These are phyloP conservation scores for Biston stratarius DNA, from an alignment of 2,888 invertebrate genomes.

Conservation along the genomic window DNA sequence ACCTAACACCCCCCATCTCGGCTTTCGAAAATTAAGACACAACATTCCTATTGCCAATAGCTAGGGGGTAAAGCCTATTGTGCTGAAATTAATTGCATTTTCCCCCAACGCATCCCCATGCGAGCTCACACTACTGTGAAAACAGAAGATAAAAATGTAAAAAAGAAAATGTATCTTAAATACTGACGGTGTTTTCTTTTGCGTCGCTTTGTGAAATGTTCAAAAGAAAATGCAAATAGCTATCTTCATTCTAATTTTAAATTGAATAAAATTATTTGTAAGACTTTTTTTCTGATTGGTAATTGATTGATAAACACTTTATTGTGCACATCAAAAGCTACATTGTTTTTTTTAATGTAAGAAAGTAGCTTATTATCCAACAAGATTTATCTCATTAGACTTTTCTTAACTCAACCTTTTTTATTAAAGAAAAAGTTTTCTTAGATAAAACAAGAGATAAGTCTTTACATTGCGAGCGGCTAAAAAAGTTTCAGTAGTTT, in stretches of 20 bases:
- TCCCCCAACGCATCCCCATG: constrained; percentile 64
- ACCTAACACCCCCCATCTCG: constrained; percentile 18
- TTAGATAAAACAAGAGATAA: too few relatives aligned
- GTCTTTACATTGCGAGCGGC: too few relatives aligned
- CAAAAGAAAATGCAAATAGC: too few relatives aligned
- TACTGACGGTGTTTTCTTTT: constrained; percentile 7
- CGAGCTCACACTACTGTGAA: constrained; percentile 38
- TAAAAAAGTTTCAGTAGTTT: too few relatives aligned
- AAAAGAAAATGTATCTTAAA: not conserved
- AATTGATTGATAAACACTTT: too few relatives aligned
- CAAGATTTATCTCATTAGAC: too few relatives aligned
- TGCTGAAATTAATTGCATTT: constrained; percentile 81
- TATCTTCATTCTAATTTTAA: not conserved
- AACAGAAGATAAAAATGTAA: constrained; percentile 33
- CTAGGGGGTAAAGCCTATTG: constrained; percentile 65
- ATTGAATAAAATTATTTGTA: not conserved
- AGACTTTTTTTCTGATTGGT: too few relatives aligned
- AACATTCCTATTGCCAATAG: constrained; percentile 45
- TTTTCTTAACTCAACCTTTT: too few relatives aligned
- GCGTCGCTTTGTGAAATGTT: not conserved
- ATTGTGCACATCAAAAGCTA: too few relatives aligned
- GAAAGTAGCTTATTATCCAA: too few relatives aligned
- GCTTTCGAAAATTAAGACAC: constrained; percentile 44
- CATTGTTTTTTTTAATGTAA: too few relatives aligned
- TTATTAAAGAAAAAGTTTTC: too few relatives aligned